Percentiles rank a stretch among this genome's conserved stretches.
Conservation (phyloP, 64 coral and sea anemone genomes). For the Dendrophyllia cribrosa region DNA sequence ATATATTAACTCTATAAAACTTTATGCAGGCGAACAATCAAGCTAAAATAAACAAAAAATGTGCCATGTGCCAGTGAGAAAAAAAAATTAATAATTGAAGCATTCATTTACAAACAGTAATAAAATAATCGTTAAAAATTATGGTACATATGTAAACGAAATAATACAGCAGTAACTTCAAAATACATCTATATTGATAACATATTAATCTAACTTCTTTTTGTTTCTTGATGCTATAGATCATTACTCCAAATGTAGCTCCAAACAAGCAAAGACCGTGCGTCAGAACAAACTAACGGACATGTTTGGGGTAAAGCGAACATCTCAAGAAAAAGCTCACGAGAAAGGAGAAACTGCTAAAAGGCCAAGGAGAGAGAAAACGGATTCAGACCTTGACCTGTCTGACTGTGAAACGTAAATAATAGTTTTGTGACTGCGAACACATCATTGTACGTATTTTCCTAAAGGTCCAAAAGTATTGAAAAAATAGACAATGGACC, state of each 20-base stretch:
- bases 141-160: too few relatives aligned
- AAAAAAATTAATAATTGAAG: too few relatives aligned
- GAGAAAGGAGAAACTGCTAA: background rate
- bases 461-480: too few relatives aligned
- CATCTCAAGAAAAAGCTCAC: background rate
- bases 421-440: background rate
- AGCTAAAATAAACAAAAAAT: too few relatives aligned
- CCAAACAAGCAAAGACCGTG: background rate
- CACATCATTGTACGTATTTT: background rate
- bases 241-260: conserved; percentile 56
- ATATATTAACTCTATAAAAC: too few relatives aligned
- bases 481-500: too few relatives aligned
- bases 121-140: too few relatives aligned
- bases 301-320: conserved; percentile 23
- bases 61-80: too few relatives aligned
- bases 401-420: conserved; percentile 56
- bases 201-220: background rate
- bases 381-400: conserved; percentile 59
- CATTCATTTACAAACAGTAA: too few relatives aligned
- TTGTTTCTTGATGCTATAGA: conserved; percentile 25
- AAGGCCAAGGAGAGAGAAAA: background rate
- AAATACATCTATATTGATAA: background rate
- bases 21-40: too few relatives aligned
- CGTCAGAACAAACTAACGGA: background rate
- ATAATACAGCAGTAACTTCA: background rate